A percentile compares a stretch with the other conserved stretches of the same genome.
Conservation (phyloP, 2,797 vertebrate species). For the Gymnoscopelus microlampas region DNA sequence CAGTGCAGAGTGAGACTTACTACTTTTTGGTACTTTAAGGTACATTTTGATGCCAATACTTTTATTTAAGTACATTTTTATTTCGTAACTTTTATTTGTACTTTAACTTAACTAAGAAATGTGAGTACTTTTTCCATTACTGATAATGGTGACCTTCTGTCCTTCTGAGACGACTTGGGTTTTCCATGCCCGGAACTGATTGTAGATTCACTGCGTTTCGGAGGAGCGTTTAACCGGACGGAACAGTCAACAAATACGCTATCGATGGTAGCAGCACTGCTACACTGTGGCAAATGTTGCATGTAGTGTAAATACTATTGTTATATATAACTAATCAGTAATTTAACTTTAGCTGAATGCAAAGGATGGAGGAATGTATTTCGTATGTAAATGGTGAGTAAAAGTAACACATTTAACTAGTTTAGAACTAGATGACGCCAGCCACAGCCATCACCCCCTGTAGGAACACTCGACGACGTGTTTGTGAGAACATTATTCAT, state of each 20-base stretch:
- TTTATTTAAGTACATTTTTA: too few species aligned
- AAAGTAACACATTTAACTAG: not conserved
- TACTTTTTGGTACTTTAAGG: too few species aligned
- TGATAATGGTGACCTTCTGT: too few species aligned
- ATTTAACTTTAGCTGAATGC: slow-evolving; percentile 37
- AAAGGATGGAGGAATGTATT: slow-evolving; percentile 65
- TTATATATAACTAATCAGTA: slow-evolving; percentile 12
- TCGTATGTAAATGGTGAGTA: slow-evolving; percentile 58
- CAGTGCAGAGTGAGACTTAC: too few species aligned
- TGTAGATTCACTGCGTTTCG: not conserved
- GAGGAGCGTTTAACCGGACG: slow-evolving; percentile 60
- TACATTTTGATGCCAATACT: too few species aligned
- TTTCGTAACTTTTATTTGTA: too few species aligned
- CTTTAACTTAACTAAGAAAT: too few species aligned
- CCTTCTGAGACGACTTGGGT: too few species aligned
- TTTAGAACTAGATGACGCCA: not conserved
- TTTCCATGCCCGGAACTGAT: slow-evolving; percentile 46
- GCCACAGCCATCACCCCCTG: not conserved
- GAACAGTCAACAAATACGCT: slow-evolving; percentile 26
- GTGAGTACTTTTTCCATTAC: too few species aligned
- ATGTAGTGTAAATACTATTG: too few species aligned
- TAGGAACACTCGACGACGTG: not conserved
- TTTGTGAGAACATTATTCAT: not conserved
- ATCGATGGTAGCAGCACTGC: too few species aligned
- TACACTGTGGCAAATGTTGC: too few species aligned